Conservation (phyloP, 2,888 invertebrate genomes). For the Linnaemya tessellans region DNA sequence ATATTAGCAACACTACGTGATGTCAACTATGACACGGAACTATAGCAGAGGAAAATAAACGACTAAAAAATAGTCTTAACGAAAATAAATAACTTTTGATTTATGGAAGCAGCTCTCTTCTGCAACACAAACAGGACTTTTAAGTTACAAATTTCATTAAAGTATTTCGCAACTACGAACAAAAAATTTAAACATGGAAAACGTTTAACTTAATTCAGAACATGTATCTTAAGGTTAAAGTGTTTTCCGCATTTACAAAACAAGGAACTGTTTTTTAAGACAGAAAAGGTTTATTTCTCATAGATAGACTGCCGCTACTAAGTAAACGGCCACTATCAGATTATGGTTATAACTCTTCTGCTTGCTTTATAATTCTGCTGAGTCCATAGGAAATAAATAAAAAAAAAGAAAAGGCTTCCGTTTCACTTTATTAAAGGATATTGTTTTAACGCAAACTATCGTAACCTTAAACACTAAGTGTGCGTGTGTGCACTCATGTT, state of each 20-base stretch:
- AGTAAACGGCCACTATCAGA: conserved; percentile 25
- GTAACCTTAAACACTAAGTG: background rate
- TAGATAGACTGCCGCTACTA: background rate
- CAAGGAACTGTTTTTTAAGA: background rate
- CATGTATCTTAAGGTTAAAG: conserved; percentile 32
- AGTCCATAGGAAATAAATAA: background rate
- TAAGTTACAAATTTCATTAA: conserved; percentile 31
- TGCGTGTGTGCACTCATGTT: background rate
- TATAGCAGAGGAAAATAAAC: conserved; percentile 11
- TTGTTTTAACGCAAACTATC: conserved; percentile 44
- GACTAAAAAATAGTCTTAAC: conserved; percentile 2
- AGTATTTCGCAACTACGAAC: background rate
- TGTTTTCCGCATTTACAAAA: background rate
- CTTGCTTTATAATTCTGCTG: conserved; percentile 43
- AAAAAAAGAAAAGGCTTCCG: conserved; percentile 23
- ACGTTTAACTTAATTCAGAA: conserved; percentile 18
- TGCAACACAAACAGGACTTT: conserved; percentile 25
- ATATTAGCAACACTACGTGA: conserved; percentile 62
- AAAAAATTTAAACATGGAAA: background rate
- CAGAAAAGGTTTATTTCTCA: conserved; percentile 7
- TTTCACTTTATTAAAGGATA: conserved; percentile 58
- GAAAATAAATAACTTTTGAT: conserved; percentile 56
- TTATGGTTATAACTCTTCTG: conserved; percentile 8
- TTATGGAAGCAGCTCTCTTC: conserved; percentile 36
- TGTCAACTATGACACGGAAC: conserved; percentile 57